phyloP scores from a whole-genome alignment of 2,113 vertebrate species.

The Oenanthe oenanthe region DNA sequence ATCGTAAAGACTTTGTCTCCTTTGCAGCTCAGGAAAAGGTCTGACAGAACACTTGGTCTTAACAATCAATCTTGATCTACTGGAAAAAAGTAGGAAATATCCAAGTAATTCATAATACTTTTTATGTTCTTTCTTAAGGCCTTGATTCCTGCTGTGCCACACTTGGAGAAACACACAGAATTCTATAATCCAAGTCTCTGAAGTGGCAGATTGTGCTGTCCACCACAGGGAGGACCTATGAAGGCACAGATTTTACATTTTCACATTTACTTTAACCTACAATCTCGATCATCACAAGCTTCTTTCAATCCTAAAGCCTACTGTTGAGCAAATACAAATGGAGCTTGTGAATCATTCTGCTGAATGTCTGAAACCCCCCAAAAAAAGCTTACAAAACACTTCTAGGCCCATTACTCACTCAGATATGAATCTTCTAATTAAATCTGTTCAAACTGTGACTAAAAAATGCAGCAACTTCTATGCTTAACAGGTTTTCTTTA shows the following conservation, averaged over 20 bases:
- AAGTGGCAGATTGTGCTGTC: background rate
- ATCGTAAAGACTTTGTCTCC: background rate
- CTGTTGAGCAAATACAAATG: background rate
- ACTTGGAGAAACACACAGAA: background rate
- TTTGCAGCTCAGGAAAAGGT: background rate
- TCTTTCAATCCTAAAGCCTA: background rate
- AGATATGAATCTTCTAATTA: slow-evolving; percentile 38
- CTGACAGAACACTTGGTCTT: background rate
- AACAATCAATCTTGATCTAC: background rate
- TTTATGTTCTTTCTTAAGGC: background rate
- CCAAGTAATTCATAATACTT: background rate
- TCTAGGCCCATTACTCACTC: background rate
- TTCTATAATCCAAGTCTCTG: background rate
- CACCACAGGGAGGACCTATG: background rate
- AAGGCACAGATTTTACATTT: background rate
- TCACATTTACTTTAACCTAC: background rate
- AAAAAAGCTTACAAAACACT: background rate
- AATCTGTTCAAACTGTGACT: background rate
- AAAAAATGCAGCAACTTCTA: background rate
- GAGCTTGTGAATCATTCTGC: background rate
- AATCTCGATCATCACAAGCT: background rate
- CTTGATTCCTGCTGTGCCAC: background rate
- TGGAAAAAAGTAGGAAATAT: background rate
- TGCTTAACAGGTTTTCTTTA: background rate
- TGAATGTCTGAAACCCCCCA: background rate